Evolutionary conservation across 1,140 invertebrate species (phyloP).

Genomic region (Pogonognathellus flavescens): DNA sequence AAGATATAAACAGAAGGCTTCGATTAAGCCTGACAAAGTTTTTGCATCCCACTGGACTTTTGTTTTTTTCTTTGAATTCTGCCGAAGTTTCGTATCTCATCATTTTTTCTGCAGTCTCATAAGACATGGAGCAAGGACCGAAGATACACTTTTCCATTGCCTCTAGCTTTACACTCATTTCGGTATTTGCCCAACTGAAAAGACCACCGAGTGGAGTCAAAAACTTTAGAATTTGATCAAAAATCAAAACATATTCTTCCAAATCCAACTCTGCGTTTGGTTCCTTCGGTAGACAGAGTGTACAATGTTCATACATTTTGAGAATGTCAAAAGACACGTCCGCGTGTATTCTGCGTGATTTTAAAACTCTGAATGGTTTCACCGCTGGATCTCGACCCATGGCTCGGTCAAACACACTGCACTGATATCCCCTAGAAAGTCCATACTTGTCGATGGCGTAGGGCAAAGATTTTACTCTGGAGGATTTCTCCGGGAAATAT

Average conservation of each 20-base stretch:
- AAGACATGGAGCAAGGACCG: not conserved
- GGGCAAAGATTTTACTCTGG: not conserved
- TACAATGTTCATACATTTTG: not conserved
- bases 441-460: not conserved
- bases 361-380: slow-evolving; percentile 1
- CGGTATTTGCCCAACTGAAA: not conserved
- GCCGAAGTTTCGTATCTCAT: not conserved
- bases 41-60: not conserved
- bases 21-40: not conserved
- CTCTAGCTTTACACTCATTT: not conserved
- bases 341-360: not conserved
- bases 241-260: slow-evolving; percentile 15
- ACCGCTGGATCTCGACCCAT: slow-evolving; percentile 5
- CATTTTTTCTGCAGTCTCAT: not conserved
- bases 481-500: not conserved
- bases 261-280: not conserved
- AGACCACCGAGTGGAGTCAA: not conserved
- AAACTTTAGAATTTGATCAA: slow-evolving; percentile 16
- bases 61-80: not conserved
- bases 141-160: not conserved
- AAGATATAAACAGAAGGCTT: not conserved
- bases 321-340: slow-evolving; percentile 1
- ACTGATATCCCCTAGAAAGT: slow-evolving; percentile 12
- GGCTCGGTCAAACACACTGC: slow-evolving; percentile 13
- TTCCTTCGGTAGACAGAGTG: not conserved